Evolutionary conservation across 30 jellyfish, hydroid and myxozoan species (phyloP).

Genomic region (Aurelia aurita complex sp. Pacific): DNA sequence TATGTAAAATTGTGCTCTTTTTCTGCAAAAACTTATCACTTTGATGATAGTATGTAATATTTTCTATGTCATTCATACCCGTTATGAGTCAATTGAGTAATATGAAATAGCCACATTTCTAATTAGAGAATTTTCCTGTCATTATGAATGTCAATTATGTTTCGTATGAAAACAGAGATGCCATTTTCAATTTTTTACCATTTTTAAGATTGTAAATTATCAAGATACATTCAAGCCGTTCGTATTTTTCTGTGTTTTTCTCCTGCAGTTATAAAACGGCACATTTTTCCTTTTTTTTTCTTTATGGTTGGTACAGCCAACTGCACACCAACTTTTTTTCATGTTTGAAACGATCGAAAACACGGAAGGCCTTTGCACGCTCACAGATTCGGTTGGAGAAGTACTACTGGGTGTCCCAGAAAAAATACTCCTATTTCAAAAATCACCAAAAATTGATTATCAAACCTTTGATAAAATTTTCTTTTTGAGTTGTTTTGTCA

Average conservation of each 20-base stretch:
- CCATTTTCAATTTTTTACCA: conserved; percentile 62
- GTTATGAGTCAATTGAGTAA: background rate
- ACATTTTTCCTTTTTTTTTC: no score
- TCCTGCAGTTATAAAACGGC: background rate
- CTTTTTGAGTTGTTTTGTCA: no score
- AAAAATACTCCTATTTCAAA: no score
- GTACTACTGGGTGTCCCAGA: no score
- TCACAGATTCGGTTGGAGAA: no score
- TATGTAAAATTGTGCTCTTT: no score
- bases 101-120: conserved; percentile 14
- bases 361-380: no score
- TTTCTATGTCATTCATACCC: conserved; percentile 2
- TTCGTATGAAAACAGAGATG: conserved; percentile 46
- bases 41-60: conserved; percentile 4
- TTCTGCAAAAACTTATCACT: background rate
- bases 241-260: background rate
- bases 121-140: conserved; percentile 21
- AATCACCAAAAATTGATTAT: no score
- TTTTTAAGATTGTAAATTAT: conserved; percentile 62
- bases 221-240: conserved; percentile 10
- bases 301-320: no score
- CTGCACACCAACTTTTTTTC: no score
- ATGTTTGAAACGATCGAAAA: no score
- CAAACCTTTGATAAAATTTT: no score
- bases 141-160: conserved; percentile 38